Conservation (phyloP, 2,113 vertebrate genomes). For the Chascanopsetta lugubris region DNA sequence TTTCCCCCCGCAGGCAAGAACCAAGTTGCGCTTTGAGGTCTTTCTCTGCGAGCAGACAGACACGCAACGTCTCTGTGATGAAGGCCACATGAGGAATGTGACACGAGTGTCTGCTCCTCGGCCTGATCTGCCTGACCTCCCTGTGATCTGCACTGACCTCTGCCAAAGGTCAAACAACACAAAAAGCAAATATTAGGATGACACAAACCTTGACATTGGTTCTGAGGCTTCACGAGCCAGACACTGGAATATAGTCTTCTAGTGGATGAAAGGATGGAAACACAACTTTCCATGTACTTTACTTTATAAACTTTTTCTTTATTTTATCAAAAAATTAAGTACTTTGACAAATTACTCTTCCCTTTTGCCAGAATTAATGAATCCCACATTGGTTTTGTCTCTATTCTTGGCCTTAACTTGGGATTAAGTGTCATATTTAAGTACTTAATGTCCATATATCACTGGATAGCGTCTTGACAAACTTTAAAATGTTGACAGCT, state of each 20-base stretch:
- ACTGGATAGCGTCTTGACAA: too few relatives aligned
- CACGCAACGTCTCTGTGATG: conserved; percentile 47
- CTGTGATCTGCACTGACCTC: conserved; percentile 37
- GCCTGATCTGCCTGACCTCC: conserved; percentile 52
- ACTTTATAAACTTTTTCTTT: too few relatives aligned
- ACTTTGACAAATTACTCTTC: too few relatives aligned
- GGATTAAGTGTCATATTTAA: too few relatives aligned
- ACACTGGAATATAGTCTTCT: neutral
- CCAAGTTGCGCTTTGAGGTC: conserved; percentile 22
- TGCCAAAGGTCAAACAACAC: conserved; percentile 31
- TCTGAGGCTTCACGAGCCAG: neutral
- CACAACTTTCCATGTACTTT: neutral
- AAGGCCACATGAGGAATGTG: conserved; percentile 74
- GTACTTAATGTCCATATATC: too few relatives aligned
- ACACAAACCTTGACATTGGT: conserved; percentile 53
- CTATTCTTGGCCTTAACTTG: too few relatives aligned
- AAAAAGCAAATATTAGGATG: conserved; percentile 50
- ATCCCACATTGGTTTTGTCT: too few relatives aligned
- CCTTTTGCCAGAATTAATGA: too few relatives aligned
- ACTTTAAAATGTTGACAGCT: too few relatives aligned
- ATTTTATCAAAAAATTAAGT: too few relatives aligned
- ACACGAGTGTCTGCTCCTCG: conserved; percentile 42
- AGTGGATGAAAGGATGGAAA: neutral
- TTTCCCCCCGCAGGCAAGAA: conserved; percentile 12
- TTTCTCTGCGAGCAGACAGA: conserved; percentile 25